Percentiles rank a stretch among this genome's conserved stretches.
Evolutionary conservation across 2,888 invertebrate genomes (phyloP).

Genomic region (Axea sp.): DNA sequence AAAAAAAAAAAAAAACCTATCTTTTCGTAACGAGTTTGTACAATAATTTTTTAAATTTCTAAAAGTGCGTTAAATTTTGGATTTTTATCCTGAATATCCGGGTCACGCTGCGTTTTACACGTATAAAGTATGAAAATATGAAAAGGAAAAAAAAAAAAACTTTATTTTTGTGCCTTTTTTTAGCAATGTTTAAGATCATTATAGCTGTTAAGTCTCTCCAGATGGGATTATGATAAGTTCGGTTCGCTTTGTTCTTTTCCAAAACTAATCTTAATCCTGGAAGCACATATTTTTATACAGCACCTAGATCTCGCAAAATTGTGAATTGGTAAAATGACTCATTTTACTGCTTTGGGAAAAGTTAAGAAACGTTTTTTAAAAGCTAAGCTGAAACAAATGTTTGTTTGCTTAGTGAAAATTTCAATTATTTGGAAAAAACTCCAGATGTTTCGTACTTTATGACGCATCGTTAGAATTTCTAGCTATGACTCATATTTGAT

Average conservation of each 20-base stretch:
- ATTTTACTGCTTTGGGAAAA: conserved; percentile 1
- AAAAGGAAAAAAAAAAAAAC: conserved; percentile 9
- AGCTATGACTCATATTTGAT: no score
- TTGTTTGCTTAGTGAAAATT: conserved; percentile 10
- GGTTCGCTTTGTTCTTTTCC: conserved; percentile 22
- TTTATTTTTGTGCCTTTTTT: conserved; percentile 7
- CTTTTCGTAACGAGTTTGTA: no score
- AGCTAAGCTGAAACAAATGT: conserved; percentile 37
- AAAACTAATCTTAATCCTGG: conserved; percentile 30
- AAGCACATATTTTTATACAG: conserved; percentile 1
- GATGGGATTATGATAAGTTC: conserved; percentile 66
- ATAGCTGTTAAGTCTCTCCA: conserved; percentile 73
- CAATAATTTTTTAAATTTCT: no score
- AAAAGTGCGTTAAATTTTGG: no score
- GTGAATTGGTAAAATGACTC: conserved; percentile 3
- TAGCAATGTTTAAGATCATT: conserved; percentile 15
- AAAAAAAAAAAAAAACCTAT: no score
- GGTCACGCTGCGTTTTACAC: conserved; percentile 64
- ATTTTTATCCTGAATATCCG: conserved; percentile 65
- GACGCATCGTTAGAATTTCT: no score
- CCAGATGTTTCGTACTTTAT: conserved; percentile 14
- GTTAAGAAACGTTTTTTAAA: conserved; percentile 9
- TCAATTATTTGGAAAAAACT: not conserved
- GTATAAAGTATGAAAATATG: conserved; percentile 45
- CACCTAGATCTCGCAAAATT: conserved; percentile 17